Percentiles rank a stretch among this genome's conserved stretches.
Evolutionary conservation across 2,113 vertebrate species (phyloP).

Genomic region (Macrotus californicus): DNA sequence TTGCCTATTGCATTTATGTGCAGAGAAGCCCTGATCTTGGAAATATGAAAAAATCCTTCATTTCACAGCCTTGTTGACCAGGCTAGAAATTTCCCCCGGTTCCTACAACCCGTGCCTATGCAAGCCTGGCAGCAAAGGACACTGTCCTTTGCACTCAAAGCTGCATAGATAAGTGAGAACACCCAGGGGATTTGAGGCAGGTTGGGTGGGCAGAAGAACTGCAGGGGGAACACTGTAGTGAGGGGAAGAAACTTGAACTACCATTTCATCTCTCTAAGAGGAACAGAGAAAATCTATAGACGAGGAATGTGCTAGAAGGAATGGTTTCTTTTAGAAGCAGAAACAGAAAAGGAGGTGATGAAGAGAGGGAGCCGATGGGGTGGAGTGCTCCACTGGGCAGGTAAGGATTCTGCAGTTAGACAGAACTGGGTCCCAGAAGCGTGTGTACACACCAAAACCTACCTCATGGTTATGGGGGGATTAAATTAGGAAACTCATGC

Average conservation of each 20-base stretch:
- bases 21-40: too few relatives aligned
- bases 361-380: neutral
- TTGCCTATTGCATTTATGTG: too few relatives aligned
- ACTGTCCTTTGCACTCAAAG: neutral
- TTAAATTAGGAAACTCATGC: neutral
- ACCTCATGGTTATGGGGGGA: neutral
- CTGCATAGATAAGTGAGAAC: neutral
- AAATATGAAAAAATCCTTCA: too few relatives aligned
- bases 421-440: neutral
- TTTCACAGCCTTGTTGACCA: too few relatives aligned
- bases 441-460: neutral
- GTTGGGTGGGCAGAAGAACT: neutral
- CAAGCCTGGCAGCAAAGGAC: too few relatives aligned
- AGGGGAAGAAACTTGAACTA: neutral
- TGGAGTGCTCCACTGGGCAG: rapidly evolving
- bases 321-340: neutral
- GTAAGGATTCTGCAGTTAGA: neutral
- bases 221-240: too few relatives aligned
- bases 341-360: neutral
- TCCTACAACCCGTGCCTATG: too few relatives aligned
- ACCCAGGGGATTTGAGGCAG: too few relatives aligned
- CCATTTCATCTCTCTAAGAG: neutral
- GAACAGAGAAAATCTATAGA: neutral
- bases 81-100: too few relatives aligned
- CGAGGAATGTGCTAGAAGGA: neutral